These are phyloP conservation scores for Dissostichus mawsoni DNA, from an alignment of 2,113 vertebrate genomes.

Conservation along the genomic window DNA sequence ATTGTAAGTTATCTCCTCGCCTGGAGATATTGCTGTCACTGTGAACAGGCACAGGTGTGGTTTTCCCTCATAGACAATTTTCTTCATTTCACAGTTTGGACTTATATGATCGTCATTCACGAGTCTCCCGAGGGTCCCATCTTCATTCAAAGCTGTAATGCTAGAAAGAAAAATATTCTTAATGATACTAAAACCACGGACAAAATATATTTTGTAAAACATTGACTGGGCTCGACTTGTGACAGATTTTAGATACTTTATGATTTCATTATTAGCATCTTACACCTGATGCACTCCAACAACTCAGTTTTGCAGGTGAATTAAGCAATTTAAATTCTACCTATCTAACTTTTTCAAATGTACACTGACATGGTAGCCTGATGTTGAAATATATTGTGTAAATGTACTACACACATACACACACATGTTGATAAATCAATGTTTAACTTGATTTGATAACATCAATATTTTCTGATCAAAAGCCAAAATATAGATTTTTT, in stretches of 20 bases:
- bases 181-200: background rate
- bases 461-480: too few relatives aligned
- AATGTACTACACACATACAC: background rate
- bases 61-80: constrained; percentile 17
- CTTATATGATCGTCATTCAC: constrained; percentile 56
- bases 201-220: background rate
- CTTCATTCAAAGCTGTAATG: constrained; percentile 39
- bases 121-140: constrained; percentile 47
- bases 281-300: background rate
- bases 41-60: constrained; percentile 68
- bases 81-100: constrained; percentile 65
- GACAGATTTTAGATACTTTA: background rate
- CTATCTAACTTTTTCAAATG: background rate
- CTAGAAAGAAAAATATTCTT: constrained; percentile 26
- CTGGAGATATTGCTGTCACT: constrained; percentile 35
- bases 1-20: constrained; percentile 54
- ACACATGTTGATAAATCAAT: background rate
- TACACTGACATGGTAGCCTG: background rate
- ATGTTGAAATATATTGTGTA: background rate
- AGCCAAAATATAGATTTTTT: too few relatives aligned
- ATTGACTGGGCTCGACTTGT: background rate
- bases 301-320: background rate
- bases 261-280: background rate
- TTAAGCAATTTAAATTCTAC: too few relatives aligned
- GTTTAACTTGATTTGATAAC: background rate